Base-by-base conservation (phyloP, 1,140 invertebrate genomes). In the Ips nitidus region DNA sequence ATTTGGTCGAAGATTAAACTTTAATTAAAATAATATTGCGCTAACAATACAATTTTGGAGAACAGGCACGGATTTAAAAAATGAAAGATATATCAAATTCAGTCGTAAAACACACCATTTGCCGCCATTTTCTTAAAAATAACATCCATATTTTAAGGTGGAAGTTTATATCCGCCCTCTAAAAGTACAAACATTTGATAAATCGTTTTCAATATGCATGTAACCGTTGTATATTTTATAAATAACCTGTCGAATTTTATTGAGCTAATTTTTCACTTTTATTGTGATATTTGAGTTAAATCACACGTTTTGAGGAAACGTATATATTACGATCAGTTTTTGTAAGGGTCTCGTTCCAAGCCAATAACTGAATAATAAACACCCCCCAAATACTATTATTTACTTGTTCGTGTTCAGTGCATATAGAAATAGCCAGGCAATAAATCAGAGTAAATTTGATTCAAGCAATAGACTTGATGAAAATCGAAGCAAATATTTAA, bases 241-340 rank as follows among this genome's bases (percentile, higher is more conserved):
- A 73, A 71, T 73, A 71, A 71, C 67, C 68, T 73, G 72, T 73
- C 72, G 69, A 73, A 71, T 71, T 73, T 73, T 73, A 73, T 71
- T 71, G 69, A 53, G 65, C 64, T 73, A 68, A 73, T 73, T 73
- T 73, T 69, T 73, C 72, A 70, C 66, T 71, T 73, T 73, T 73
- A 73, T 71, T 73, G 69, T 71, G 60, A 62, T 70, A 69, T 59
- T 67, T 42, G 50, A 55, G 58, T 38, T 47, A 66, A 70, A 73
- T 70, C 63, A 68, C 58, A 62, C 58, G 61, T 61, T 68, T 65
- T 47, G 50, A 60, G 38, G 52, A 59, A 60, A 67, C 52, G 52
- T 50, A 59, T 67, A 56, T 60, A 43, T 60, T 60, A 41, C 50
- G 36, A 8, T 52, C 7, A 41, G 63, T 6, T n/a, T 37, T 52